Evolutionary conservation across 1,140 invertebrate genomes (phyloP), one percentile per base, ranked within the genome.

Genomic region (Eueides isabella): DNA sequence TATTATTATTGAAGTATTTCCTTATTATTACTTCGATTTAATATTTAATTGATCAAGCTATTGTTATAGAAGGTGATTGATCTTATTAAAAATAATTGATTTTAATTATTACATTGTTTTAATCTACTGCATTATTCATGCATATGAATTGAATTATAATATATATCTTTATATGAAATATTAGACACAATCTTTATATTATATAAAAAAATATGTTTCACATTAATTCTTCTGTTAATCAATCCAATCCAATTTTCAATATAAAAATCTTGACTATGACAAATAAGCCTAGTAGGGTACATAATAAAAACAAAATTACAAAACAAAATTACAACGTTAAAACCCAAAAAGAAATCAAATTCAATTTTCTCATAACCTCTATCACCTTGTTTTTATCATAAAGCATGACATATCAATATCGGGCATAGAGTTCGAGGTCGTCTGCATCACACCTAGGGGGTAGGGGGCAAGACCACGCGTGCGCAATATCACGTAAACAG

Each of bases 401-500:
- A 68, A 77, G 75, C 62, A 72, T 71, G 67, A 79, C 75, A 67
- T 82, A 86, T 85, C 85, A 84, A 87, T 89, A 89, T 88, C 80
- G 75, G 76, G 73, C 74, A 75, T 71, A 80, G 79, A 85, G 81
- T 87, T 90, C 85, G 87, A 91, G 89, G 89, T 82, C 86, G 76
- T 81, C 83, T 80, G 80, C 65, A 74, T 83, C 75, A 72, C 77
- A 81, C 78, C 80, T 80, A 80, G 61, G 31, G 65, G 66, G 69
- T 38, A 31, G 66, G 41, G 23, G 73, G 55, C 23, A 28, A 29
- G 12, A 61, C 14, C 78, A 83, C 88, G 87, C 89, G 75, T 92
- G 90, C 90, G 90, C 87, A 82, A 55, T 81, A 55, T 71, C 67
- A 74, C 81, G 83, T 88, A 90, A 86, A 91, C 90, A 92, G 85